phyloP scores from a whole-genome alignment of 1,140 invertebrate genomes.

The Stenopsyche tienmushanensis region DNA sequence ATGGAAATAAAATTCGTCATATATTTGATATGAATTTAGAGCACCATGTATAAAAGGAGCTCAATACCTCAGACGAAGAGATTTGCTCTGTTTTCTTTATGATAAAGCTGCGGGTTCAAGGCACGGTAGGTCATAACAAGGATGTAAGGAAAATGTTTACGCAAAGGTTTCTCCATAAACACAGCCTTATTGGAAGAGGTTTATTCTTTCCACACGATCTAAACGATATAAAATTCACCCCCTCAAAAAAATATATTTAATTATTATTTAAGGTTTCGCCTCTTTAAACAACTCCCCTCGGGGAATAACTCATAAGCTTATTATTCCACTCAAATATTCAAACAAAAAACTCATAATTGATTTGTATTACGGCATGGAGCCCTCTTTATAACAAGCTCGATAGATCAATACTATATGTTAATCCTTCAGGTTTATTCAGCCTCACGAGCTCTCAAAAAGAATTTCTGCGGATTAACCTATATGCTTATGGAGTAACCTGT shows the following conservation, averaged over 20 bases:
- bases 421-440: too few relatives aligned
- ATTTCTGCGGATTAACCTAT: too few relatives aligned
- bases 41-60: not conserved
- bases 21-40: too few relatives aligned
- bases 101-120: slow-evolving; percentile 18
- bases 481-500: slow-evolving; percentile 5
- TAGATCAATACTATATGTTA: too few relatives aligned
- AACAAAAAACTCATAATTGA: not conserved
- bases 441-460: too few relatives aligned
- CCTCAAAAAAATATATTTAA: too few relatives aligned
- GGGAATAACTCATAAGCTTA: too few relatives aligned
- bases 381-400: not conserved
- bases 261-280: too few relatives aligned
- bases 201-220: slow-evolving; percentile 5
- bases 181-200: slow-evolving; percentile 27
- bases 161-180: slow-evolving; percentile 29
- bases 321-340: too few relatives aligned
- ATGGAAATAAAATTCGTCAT: too few relatives aligned
- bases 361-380: not conserved
- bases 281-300: too few relatives aligned
- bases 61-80: not conserved
- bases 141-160: slow-evolving; percentile 32
- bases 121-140: slow-evolving; percentile 24
- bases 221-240: too few relatives aligned
- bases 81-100: slow-evolving; percentile 17